Conservation (phyloP, 2,113 vertebrate genomes). For the Sporophila hypoxantha region DNA sequence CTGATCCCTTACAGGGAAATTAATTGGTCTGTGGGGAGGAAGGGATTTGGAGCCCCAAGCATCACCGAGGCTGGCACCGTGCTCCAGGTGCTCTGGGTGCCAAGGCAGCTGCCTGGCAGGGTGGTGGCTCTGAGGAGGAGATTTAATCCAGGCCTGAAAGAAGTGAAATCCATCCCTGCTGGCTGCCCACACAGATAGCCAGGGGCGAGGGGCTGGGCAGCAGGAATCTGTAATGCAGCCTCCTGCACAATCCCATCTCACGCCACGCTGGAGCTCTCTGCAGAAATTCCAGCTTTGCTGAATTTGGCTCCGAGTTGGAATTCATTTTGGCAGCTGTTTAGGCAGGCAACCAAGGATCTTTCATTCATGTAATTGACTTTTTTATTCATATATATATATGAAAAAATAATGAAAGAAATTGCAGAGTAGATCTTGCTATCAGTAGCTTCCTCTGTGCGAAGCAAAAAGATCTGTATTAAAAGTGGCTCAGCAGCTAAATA, state of each 20-base stretch:
- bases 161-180: neutral
- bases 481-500: neutral
- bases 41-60: neutral
- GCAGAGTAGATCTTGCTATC: neutral
- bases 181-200: neutral
- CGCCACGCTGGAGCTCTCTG: neutral
- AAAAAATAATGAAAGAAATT: slow-evolving; percentile 29
- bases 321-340: slow-evolving; percentile 51
- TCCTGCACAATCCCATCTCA: slow-evolving; percentile 1
- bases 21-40: neutral
- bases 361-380: slow-evolving; percentile 57
- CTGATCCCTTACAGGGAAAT: neutral
- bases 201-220: neutral
- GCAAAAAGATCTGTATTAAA: neutral
- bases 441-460: neutral
- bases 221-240: neutral
- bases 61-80: no score
- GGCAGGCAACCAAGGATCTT: slow-evolving; percentile 43
- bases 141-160: neutral
- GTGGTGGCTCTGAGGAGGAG: neutral
- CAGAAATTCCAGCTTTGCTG: slow-evolving; percentile 22
- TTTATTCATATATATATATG: neutral
- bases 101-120: neutral
- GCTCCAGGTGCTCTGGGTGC: neutral
- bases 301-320: slow-evolving; percentile 31